Evolutionary conservation across 2,113 vertebrate genomes (phyloP), one percentile per base, ranked within the genome.

Genomic region (Tragulus kanchil): DNA sequence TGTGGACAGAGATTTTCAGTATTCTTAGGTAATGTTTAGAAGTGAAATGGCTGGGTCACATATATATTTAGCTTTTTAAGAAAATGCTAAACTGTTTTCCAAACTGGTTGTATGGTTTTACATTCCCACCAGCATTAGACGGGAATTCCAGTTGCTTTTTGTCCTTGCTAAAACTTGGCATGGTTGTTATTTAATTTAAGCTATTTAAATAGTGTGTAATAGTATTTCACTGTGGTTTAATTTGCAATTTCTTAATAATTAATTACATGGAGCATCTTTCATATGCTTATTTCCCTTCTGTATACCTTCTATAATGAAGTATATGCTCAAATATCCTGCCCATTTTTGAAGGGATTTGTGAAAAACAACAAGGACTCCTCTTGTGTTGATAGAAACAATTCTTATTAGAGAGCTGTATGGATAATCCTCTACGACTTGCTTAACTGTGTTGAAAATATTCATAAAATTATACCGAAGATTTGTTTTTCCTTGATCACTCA

Each of bases 401-500:
- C 31, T 88, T 88, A 0, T 79, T 85, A 96, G 79, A 79, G 16
- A 78, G 56, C 56, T 71, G 26, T 21, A 42, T 19, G 4, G 25
- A 14, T 59, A 61, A 58, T 81, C 6, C 8, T 79, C 8, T 28
- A 48, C 3, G 88, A 23, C 16, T 90, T 65, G 45, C 16, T 59
- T 61, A 85, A 85, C 15, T 78, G 8, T 54, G 42, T 65, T 90
- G 28, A 90, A 87, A 90, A 84, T 93, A 78, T 56, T 86, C 6
- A 82, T 56, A 82, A 84, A 90, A 45, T 93, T 69, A 52, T 79
- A 36, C 54, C 78, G 15, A 82, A 65, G 21, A 56, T 56, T 88
- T 26, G 73, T 94, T 75, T 25, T 73, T 73, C 13, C 42, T 73
- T 73, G 21, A 25, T 73, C 42, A 23, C 5, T 13, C 11, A 13